These are phyloP conservation scores for Asbolus verrucosus DNA, from an alignment of 1,140 invertebrate species.

Conservation along the genomic window DNA sequence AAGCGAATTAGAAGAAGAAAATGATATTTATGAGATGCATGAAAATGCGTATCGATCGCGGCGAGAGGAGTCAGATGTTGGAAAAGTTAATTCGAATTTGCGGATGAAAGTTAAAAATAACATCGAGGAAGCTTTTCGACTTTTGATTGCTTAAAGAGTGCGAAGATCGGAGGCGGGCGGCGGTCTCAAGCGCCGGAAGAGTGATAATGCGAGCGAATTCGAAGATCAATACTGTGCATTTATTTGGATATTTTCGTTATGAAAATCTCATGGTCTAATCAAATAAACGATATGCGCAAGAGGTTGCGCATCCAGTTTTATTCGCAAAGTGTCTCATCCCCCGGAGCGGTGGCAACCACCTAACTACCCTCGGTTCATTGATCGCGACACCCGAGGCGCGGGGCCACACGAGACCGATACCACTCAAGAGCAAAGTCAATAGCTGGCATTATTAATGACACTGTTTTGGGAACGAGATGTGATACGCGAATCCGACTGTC, in stretches of 20 bases:
- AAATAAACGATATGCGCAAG: constrained; percentile 44
- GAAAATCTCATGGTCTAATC: constrained; percentile 32
- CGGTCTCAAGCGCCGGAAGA: neutral
- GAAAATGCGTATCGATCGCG: too few relatives aligned
- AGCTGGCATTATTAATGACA: constrained; percentile 45
- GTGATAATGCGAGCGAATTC: neutral
- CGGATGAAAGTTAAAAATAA: too few relatives aligned
- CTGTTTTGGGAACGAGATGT: constrained; percentile 36
- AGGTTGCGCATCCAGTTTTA: constrained; percentile 42
- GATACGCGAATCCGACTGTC: constrained; percentile 31
- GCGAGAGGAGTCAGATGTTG: too few relatives aligned
- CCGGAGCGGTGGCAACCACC: constrained; percentile 39
- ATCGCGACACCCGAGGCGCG: constrained; percentile 51
- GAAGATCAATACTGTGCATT: constrained; percentile 4
- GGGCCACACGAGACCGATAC: constrained; percentile 48
- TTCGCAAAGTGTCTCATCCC: constrained; percentile 39
- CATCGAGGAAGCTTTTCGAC: too few relatives aligned
- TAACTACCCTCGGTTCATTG: constrained; percentile 49
- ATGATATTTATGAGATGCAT: too few relatives aligned
- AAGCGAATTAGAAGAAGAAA: too few relatives aligned
- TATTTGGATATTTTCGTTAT: constrained; percentile 35
- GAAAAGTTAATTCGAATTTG: too few relatives aligned
- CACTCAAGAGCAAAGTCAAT: constrained; percentile 47
- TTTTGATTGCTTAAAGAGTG: too few relatives aligned
- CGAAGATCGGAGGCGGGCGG: neutral